A percentile compares a stretch with the other conserved stretches of the same genome.
Conservation (phyloP, 2,113 vertebrate genomes). For the Porphyrio hochstetteri region DNA sequence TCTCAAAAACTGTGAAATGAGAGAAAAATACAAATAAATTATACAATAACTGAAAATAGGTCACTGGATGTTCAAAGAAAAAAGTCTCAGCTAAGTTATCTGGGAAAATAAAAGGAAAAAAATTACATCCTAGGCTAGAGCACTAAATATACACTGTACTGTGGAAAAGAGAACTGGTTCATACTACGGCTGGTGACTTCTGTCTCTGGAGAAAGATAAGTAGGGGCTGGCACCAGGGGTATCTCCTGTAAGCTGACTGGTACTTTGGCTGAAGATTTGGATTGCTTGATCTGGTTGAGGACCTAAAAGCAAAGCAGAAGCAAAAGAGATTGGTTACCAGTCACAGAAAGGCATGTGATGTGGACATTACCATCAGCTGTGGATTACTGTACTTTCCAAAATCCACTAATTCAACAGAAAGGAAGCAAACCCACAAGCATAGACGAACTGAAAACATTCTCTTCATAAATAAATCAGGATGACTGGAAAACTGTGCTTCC, state of each 20-base stretch:
- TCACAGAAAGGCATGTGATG: neutral
- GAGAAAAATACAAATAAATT: neutral
- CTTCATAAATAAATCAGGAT: neutral
- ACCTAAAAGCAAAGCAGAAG: slow-evolving; percentile 67
- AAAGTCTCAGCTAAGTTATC: neutral
- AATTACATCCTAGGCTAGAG: neutral
- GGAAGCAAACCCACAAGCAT: neutral
- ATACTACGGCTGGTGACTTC: slow-evolving; percentile 76
- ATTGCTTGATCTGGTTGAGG: slow-evolving; percentile 68
- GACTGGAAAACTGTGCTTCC: neutral
- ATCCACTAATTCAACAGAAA: neutral
- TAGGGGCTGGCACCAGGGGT: slow-evolving; percentile 38
- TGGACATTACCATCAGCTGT: neutral
- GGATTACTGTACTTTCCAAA: neutral
- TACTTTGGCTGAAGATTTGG: slow-evolving; percentile 62
- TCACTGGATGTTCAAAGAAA: neutral
- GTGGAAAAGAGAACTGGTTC: neutral
- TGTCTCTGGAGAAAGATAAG: slow-evolving; percentile 73
- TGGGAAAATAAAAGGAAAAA: neutral
- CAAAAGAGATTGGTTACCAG: neutral
- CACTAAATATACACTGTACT: accelerated
- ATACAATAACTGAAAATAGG: neutral
- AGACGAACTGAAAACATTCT: neutral
- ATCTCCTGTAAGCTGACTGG: slow-evolving; percentile 63
- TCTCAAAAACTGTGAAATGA: neutral